These are phyloP conservation scores for Caenorhabditis japonica DNA, from an alignment of 2,888 invertebrate species.

Conservation along the genomic window DNA sequence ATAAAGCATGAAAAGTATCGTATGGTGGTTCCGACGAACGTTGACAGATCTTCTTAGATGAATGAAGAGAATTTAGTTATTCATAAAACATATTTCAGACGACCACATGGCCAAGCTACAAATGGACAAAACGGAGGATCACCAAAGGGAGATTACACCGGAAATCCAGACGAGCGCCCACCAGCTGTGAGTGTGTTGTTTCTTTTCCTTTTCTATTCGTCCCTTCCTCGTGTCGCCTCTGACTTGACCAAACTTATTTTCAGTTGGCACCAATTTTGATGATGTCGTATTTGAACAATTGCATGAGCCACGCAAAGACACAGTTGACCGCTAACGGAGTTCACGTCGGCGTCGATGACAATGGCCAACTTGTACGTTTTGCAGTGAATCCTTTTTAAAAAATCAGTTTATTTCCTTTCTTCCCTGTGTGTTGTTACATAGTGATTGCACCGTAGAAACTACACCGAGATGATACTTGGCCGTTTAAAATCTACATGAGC, in stretches of 20 bases:
- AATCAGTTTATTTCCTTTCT: slow-evolving; percentile 4
- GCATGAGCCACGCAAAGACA: slow-evolving; percentile 69
- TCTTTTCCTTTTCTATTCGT: not conserved
- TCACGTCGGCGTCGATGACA: slow-evolving; percentile 64
- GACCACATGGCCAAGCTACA: slow-evolving; percentile 15
- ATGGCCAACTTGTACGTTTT: slow-evolving; percentile 57
- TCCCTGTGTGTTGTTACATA: not conserved
- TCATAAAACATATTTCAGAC: too few relatives aligned
- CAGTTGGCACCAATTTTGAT: slow-evolving; percentile 70
- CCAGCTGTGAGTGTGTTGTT: slow-evolving; percentile 58
- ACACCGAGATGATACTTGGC: not conserved
- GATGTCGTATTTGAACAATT: slow-evolving; percentile 74
- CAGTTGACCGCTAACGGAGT: slow-evolving; percentile 67
- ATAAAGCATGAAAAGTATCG: slow-evolving; percentile 40
- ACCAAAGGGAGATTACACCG: not conserved
- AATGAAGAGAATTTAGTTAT: too few relatives aligned
- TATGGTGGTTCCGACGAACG: slow-evolving; percentile 12
- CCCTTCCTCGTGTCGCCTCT: slow-evolving; percentile 34
- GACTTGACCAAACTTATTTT: slow-evolving; percentile 14
- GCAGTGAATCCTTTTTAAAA: slow-evolving; percentile 3
- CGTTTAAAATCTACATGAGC: not conserved
- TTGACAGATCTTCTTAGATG: not conserved
- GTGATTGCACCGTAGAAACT: not conserved
- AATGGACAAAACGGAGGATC: slow-evolving; percentile 25
- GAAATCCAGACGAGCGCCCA: slow-evolving; percentile 50